Evolutionary conservation across 2,113 vertebrate genomes (phyloP).

Genomic region (Tetraodon nigroviridis): DNA sequence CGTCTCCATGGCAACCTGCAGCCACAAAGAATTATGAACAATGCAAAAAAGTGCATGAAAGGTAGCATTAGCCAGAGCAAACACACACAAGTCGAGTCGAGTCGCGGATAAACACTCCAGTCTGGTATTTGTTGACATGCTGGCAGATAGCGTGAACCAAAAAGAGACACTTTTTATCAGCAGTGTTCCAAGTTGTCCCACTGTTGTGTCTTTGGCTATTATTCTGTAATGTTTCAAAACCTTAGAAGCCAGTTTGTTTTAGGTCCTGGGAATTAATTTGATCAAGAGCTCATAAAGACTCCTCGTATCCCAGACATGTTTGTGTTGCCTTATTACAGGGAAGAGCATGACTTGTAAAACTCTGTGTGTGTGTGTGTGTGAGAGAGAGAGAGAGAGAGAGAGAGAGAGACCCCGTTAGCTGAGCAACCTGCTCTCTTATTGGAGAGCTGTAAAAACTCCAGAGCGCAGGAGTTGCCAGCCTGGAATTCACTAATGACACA

Average conservation of each 20-base stretch:
- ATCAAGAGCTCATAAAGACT: slow-evolving; percentile 62
- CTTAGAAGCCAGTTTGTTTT: slow-evolving; percentile 52
- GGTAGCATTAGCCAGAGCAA: too few species aligned
- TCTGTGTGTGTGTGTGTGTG: slow-evolving; percentile 22
- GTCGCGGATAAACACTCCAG: too few species aligned
- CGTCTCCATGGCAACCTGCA: too few species aligned
- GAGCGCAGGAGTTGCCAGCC: slow-evolving; percentile 69
- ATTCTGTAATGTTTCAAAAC: slow-evolving; percentile 12
- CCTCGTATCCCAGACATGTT: slow-evolving; percentile 61
- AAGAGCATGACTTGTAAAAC: slow-evolving; percentile 62
- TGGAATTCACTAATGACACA: slow-evolving; percentile 77
- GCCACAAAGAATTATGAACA: too few species aligned
- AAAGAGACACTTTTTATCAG: too few species aligned
- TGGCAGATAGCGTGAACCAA: too few species aligned
- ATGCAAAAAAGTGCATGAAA: too few species aligned
- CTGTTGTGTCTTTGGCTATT: slow-evolving; percentile 33
- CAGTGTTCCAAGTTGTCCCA: neutral
- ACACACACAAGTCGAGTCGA: too few species aligned
- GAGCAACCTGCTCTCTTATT: slow-evolving; percentile 58
- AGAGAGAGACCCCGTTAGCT: slow-evolving; percentile 43
- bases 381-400: slow-evolving; percentile 35
- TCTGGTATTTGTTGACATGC: too few species aligned
- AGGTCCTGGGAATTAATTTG: slow-evolving; percentile 54
- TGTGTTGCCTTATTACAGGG: slow-evolving; percentile 69
- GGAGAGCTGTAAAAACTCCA: slow-evolving; percentile 68